These are phyloP conservation scores for Chionis minor DNA, from an alignment of 2,113 vertebrate species.

Conservation along the genomic window DNA sequence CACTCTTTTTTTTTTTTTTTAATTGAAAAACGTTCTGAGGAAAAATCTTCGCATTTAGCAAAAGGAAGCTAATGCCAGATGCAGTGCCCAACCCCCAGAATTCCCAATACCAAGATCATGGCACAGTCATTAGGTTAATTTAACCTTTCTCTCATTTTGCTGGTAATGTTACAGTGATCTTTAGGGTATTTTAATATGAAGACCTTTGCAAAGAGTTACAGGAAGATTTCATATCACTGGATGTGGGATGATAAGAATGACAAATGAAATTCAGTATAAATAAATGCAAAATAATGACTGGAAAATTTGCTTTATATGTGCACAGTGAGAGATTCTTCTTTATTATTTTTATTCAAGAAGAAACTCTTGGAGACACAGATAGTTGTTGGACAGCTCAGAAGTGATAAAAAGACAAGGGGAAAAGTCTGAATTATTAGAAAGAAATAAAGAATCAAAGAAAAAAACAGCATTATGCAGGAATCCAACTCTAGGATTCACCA, in stretches of 20 bases:
- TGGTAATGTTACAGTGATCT: not conserved
- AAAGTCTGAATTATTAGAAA: not conserved
- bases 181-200: not conserved
- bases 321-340: not conserved
- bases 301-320: not conserved
- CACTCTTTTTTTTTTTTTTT: not conserved
- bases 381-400: not conserved
- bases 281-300: not conserved
- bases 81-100: not conserved
- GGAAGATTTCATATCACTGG: not conserved
- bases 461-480: not conserved
- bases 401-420: not conserved
- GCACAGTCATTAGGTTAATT: not conserved
- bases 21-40: not conserved
- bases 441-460: not conserved
- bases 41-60: not conserved
- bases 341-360: not conserved
- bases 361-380: not conserved
- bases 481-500: not conserved
- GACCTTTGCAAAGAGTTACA: not conserved
- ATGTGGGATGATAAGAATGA: not conserved
- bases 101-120: not conserved
- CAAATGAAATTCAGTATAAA: not conserved
- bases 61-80: not conserved
- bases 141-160: not conserved